These are phyloP conservation scores for Onthophagus sagittarius DNA, from an alignment of 2,888 invertebrate genomes.

Conservation along the genomic window DNA sequence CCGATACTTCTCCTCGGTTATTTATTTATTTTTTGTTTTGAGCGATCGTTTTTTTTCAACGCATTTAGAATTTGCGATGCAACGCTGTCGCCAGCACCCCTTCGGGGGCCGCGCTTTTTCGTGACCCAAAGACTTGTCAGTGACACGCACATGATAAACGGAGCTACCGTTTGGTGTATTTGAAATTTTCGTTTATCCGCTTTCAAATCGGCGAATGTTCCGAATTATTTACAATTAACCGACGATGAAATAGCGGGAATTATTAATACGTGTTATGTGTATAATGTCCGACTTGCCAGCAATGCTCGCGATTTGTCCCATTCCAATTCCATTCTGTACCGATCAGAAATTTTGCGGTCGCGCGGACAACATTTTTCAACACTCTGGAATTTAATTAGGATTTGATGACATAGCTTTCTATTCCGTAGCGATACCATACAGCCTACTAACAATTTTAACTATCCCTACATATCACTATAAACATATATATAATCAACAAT, in stretches of 20 bases:
- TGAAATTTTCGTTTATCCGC: background rate
- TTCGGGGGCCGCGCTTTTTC: slow-evolving; percentile 10
- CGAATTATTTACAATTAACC: background rate
- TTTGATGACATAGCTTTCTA: background rate
- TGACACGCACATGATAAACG: slow-evolving; percentile 20
- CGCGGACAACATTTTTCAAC: background rate
- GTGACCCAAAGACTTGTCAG: slow-evolving; percentile 18
- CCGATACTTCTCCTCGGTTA: background rate
- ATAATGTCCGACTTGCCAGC: background rate
- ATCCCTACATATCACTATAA: background rate
- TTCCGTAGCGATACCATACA: background rate
- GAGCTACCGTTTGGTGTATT: slow-evolving; percentile 1
- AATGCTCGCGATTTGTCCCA: background rate
- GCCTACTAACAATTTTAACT: background rate
- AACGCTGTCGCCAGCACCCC: background rate
- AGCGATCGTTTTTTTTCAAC: slow-evolving; percentile 8
- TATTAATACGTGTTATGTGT: background rate
- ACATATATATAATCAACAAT: too few species aligned
- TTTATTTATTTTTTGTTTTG: background rate
- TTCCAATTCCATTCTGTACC: background rate
- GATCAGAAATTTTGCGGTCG: background rate
- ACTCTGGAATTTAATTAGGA: background rate
- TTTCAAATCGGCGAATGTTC: background rate
- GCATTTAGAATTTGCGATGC: slow-evolving; percentile 13
- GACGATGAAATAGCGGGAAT: background rate